phyloP scores from a whole-genome alignment of 2,888 invertebrate genomes.

The Pammene aurita region DNA sequence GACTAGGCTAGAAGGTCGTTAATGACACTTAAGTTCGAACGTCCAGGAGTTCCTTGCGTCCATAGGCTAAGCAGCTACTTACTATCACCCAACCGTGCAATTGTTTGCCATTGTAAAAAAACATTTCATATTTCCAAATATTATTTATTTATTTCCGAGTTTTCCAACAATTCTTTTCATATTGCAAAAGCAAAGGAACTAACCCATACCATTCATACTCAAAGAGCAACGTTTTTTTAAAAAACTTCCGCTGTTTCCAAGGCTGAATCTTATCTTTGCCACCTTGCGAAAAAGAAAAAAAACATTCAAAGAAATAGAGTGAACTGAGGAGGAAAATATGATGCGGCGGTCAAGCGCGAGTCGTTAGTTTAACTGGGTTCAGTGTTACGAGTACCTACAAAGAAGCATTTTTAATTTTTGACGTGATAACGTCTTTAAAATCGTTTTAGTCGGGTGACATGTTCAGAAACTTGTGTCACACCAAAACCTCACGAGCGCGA shows the following conservation, averaged over 20 bases:
- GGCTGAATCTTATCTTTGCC: slow-evolving; percentile 24
- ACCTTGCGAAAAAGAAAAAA: slow-evolving; percentile 27
- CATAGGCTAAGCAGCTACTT: no score
- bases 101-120: no score
- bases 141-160: neutral
- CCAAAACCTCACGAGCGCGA: no score
- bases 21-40: no score
- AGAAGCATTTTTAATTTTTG: no score
- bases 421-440: no score
- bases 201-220: slow-evolving; percentile 1
- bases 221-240: slow-evolving; percentile 4
- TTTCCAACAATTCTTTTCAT: neutral
- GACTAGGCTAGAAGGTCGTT: no score
- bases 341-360: slow-evolving; percentile 14
- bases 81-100: no score
- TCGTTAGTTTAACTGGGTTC: neutral
- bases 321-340: slow-evolving; percentile 27
- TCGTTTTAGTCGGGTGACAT: no score
- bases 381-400: neutral
- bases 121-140: no score
- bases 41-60: no score
- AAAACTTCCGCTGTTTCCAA: neutral
- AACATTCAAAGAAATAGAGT: slow-evolving; percentile 20
- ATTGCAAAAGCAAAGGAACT: neutral
- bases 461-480: no score